These are phyloP conservation scores for Dromococcyx pavoninus DNA, from an alignment of 2,797 vertebrate species.

Conservation along the genomic window DNA sequence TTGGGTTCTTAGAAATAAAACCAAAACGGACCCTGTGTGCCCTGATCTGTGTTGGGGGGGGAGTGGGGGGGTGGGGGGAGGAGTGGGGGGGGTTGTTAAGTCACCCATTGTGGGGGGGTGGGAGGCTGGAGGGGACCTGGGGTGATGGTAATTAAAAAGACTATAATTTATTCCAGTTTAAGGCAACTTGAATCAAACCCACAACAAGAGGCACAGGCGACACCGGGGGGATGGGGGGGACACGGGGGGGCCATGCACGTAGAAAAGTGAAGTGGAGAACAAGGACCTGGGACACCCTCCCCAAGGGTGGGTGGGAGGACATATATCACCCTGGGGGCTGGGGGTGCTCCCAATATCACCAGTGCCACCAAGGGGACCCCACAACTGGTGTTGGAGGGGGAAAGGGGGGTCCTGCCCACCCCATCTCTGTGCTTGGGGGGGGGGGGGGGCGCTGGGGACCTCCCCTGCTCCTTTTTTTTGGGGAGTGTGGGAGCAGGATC, in stretches of 20 bases:
- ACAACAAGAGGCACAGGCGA: constrained; percentile 21
- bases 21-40: constrained; percentile 57
- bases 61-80: too few species aligned
- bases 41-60: not conserved
- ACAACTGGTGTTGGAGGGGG: too few species aligned
- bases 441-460: not conserved
- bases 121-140: accelerated
- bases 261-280: not conserved
- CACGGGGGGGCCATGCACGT: constrained; percentile 38
- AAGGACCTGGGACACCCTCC: not conserved
- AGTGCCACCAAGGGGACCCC: too few species aligned
- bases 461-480: not conserved
- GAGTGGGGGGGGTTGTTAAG: too few species aligned
- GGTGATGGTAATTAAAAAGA: constrained; percentile 61
- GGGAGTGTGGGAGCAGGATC: too few species aligned
- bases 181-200: constrained; percentile 70
- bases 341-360: not conserved
- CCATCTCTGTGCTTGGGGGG: not conserved
- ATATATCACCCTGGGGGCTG: not conserved
- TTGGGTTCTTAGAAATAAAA: constrained; percentile 74
- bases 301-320: not conserved
- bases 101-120: not conserved
- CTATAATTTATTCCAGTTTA: constrained; percentile 69
- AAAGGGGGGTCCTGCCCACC: accelerated
- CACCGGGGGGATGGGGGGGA: not conserved